Conservation (phyloP, 1,140 invertebrate genomes). For the Drosophila sturtevanti region DNA sequence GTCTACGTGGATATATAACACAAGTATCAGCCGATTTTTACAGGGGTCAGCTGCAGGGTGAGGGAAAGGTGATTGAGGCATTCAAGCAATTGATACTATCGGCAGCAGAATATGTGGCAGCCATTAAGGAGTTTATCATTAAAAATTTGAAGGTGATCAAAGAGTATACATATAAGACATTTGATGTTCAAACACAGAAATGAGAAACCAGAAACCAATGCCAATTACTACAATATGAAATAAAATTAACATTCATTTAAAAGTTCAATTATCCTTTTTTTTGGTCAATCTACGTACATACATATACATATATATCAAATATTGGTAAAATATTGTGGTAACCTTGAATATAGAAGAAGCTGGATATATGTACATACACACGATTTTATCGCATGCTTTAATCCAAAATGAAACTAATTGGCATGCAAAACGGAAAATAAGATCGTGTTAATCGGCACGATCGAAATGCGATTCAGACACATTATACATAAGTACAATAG, state of each 20-base stretch:
- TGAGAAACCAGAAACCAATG: neutral
- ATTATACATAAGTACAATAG: neutral
- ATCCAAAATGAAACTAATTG: neutral
- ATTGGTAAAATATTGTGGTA: neutral
- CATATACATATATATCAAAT: no score
- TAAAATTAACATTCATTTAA: neutral
- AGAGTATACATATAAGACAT: constrained; percentile 48
- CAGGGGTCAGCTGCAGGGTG: constrained; percentile 53
- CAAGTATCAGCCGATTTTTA: constrained; percentile 31
- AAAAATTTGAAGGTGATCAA: constrained; percentile 50
- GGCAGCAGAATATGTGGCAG: constrained; percentile 53
- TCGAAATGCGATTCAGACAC: constrained; percentile 16
- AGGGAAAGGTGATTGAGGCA: constrained; percentile 53
- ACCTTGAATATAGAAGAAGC: neutral
- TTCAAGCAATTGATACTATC: constrained; percentile 48
- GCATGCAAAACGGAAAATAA: constrained; percentile 46
- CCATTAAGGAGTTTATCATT: constrained; percentile 60
- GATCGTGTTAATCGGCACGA: constrained; percentile 38
- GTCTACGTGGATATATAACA: constrained; percentile 49
- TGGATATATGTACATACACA: neutral
- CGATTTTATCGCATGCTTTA: constrained; percentile 3
- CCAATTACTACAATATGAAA: neutral
- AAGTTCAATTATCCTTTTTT: neutral
- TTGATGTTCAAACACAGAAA: constrained; percentile 28
- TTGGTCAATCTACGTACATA: no score